Base-by-base conservation (phyloP, 2,888 invertebrate species). In the Criorhina ranunculi region DNA sequence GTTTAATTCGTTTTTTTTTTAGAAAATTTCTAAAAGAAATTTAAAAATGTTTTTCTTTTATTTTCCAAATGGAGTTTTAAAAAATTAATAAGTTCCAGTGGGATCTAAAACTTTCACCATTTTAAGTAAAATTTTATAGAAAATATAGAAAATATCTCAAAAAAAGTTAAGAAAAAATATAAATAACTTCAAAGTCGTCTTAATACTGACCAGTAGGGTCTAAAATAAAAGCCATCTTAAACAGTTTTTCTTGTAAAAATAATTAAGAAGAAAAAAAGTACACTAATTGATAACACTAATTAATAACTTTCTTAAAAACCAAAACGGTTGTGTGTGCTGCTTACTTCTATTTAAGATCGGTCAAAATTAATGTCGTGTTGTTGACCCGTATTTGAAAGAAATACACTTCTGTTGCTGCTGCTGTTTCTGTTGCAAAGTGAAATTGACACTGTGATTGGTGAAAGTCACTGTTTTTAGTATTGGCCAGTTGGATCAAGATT, bases 141-240 rank as follows among this genome's bases (percentile, higher is more conserved):
- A 69, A 64, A 72, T 35, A 2, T 12, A 46, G 2, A 29, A 57
- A 44, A 46, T 29, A 31, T 12, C 9, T 60, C 19, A 9, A 49
- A 64, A 17, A 72, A 9, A 55, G n/a, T n/a, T n/a, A n/a, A 17
- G 49, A 8, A 46, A 29, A 19, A 35, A n/a, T 33, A 46, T 17
- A 37, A 51, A 53, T 3, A 11, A 59, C 46, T 29, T 31, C 12
- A 17, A 57, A 66, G 15, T 7, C 5, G 1, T 64, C 7, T 55
- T 53, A 91, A 86, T 91, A 91, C 86, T 91, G 91, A 86, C 91
- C 91, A 87, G 91, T 92, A 83, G 91, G 91, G 89, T 92, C 91
- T 89, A 92, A 89, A 87, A 89, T 88, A 75, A 87, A 82, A 88
- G 91, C 91, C 90, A 90, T 89, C 82, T 66, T 85, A 17, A 60